Percentiles rank a stretch among this genome's conserved stretches.
phyloP scores from a whole-genome alignment of 2,113 vertebrate species.

The Periophthalmodon schlosseri region DNA sequence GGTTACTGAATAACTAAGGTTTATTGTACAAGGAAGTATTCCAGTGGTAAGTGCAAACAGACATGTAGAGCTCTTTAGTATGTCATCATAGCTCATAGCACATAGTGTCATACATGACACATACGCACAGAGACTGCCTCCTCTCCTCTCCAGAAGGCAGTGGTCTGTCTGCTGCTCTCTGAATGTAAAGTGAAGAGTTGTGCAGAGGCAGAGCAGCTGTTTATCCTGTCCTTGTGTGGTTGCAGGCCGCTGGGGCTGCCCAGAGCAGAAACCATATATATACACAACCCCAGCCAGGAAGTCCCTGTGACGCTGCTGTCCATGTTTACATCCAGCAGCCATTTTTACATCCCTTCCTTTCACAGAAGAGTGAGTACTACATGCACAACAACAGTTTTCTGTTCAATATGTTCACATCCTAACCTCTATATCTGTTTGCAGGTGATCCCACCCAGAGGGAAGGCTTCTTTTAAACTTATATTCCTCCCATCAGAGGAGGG shows the following conservation, averaged over 20 bases:
- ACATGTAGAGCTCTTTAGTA: background rate
- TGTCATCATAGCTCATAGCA: background rate
- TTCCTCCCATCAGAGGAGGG: slow-evolving; percentile 95
- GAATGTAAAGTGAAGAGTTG: background rate
- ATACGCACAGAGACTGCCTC: background rate
- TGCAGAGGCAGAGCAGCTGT: background rate
- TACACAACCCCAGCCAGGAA: slow-evolving; percentile 92
- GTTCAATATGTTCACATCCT: background rate
- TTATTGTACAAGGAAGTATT: background rate
- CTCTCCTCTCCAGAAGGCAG: background rate
- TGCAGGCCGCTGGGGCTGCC: slow-evolving; percentile 87
- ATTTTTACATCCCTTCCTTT: slow-evolving; percentile 94
- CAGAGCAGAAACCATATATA: slow-evolving; percentile 89
- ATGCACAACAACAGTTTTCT: background rate
- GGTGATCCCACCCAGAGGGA: slow-evolving; percentile 94
- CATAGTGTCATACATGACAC: background rate
- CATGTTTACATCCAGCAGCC: slow-evolving; percentile 90
- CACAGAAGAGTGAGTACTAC: slow-evolving; percentile 87
- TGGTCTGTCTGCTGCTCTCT: background rate
- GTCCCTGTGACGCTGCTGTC: slow-evolving; percentile 91
- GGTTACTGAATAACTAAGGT: slow-evolving; percentile 1
- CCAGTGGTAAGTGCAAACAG: background rate
- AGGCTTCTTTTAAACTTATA: slow-evolving; percentile 91
- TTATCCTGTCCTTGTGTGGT: slow-evolving; percentile 27
- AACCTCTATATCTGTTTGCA: slow-evolving; percentile 51